Evolutionary conservation across 1,140 invertebrate genomes (phyloP), one percentile per base, ranked within the genome.

Genomic region (Drosophila quadrilineata): DNA sequence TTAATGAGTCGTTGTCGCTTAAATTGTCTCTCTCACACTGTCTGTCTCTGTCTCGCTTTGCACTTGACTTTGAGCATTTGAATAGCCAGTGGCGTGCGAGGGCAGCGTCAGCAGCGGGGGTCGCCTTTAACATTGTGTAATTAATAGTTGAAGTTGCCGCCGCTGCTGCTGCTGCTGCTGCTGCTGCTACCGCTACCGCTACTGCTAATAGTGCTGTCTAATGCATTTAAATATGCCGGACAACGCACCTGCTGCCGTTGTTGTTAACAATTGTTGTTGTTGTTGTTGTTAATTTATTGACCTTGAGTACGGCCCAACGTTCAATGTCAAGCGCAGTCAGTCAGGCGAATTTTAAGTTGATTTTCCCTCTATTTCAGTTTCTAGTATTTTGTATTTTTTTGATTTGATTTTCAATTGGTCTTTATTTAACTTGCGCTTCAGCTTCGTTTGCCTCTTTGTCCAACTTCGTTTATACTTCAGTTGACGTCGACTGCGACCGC

Each of bases 1-100:
- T 77, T 73, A 77, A 77, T 77, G 50, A 77, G 64, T 31, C n/a
- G 49, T 56, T 69, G 43, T 56, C 52, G 40, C 38, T 49, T 24
- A 59, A 29, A 17, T 56, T 54, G 36, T 26, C 48, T 46, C 2
- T 48, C 17, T 19, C 12, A 14, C 29, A 9, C 16, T 26, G 14
- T 41, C 29, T 35, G 17, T 19, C 36, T 41, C 26, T 56, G 28
- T 33, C 59, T 41, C 12, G 41, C 50, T 72, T 73, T 75, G 70
- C 70, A 70, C 73, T 75, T 75, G 70, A 75, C 73, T 75, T 75
- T 75, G 66, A 57, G 56, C 48, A 40, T 53, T 60, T 62, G 40
- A 48, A 62, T 62, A 28, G 41, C 24, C 22, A 31, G 38, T 12
- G 33, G 14, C 12, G 6, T 3, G 6, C 19, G 3, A 31, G n/a